A percentile compares a stretch with the other conserved stretches of the same genome.
Conservation (phyloP, 1,140 invertebrate genomes). For the Apis laboriosa region DNA sequence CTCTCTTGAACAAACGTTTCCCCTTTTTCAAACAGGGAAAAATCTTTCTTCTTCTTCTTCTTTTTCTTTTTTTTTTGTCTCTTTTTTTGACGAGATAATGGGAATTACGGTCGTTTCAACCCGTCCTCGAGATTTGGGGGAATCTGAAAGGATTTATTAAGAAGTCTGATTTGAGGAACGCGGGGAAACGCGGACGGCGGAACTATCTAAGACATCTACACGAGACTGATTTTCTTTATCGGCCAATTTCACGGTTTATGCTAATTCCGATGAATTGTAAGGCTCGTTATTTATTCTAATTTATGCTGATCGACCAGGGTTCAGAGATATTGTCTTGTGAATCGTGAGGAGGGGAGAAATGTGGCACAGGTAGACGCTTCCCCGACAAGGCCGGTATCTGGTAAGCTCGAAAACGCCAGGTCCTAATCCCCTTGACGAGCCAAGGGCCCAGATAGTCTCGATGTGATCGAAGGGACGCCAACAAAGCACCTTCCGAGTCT, state of each 20-base stretch:
- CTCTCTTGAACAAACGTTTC: background rate
- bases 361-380: constrained; percentile 32
- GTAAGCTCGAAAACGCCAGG: constrained; percentile 40
- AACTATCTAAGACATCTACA: background rate
- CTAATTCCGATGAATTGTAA: constrained; percentile 50
- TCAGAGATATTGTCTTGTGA: constrained; percentile 49
- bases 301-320: constrained; percentile 52
- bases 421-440: constrained; percentile 66
- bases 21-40: no score
- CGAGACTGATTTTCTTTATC: constrained; percentile 26
- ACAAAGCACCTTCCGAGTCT: constrained; percentile 40
- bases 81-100: background rate
- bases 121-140: background rate
- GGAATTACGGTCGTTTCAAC: background rate
- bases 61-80: background rate
- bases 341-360: constrained; percentile 23
- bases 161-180: background rate
- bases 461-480: background rate
- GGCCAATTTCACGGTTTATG: constrained; percentile 60
- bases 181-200: background rate
- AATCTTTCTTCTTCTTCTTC: background rate
- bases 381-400: constrained; percentile 18
- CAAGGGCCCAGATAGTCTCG: constrained; percentile 10
- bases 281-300: constrained; percentile 63
- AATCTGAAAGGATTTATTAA: constrained; percentile 31